Evolutionary conservation across 2,888 invertebrate species (phyloP).

Genomic region (Argyra leucocephala): DNA sequence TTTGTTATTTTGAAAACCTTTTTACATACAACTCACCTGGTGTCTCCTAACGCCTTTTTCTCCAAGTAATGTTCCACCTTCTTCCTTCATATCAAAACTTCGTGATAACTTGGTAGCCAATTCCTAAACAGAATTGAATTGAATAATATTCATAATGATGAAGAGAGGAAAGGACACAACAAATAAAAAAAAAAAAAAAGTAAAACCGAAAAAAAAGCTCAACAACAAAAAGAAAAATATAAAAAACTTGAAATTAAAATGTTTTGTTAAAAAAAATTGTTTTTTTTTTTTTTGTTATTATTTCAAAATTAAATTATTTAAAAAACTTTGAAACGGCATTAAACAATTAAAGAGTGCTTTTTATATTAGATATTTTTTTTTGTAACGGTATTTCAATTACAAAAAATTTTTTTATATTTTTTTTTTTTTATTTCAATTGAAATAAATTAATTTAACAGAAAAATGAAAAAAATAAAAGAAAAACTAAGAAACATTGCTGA

Average conservation of each 20-base stretch:
- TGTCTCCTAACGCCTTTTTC: conserved; percentile 60
- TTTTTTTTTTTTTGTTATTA: neutral
- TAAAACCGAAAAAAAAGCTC: neutral
- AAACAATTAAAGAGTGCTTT: too few species aligned
- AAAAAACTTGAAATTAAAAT: neutral
- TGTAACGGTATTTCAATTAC: too few species aligned
- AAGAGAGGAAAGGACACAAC: neutral
- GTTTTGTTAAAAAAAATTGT: neutral
- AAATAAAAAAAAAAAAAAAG: too few species aligned
- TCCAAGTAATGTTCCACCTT: conserved; percentile 61
- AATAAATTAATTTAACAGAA: too few species aligned
- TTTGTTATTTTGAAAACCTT: neutral
- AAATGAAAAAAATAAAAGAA: too few species aligned
- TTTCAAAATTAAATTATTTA: neutral
- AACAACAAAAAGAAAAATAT: neutral
- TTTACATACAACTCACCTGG: conserved; percentile 42
- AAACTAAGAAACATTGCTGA: too few species aligned
- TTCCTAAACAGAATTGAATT: conserved; percentile 49
- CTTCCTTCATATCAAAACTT: conserved; percentile 83
- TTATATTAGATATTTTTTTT: too few species aligned
- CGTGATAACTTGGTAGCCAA: conserved; percentile 77
- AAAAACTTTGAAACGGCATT: neutral
- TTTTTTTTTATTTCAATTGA: too few species aligned
- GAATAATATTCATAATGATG: conserved; percentile 6
- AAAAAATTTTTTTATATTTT: too few species aligned